Conservation (phyloP, 2,888 invertebrate genomes). For the Heliconius ethilla region DNA sequence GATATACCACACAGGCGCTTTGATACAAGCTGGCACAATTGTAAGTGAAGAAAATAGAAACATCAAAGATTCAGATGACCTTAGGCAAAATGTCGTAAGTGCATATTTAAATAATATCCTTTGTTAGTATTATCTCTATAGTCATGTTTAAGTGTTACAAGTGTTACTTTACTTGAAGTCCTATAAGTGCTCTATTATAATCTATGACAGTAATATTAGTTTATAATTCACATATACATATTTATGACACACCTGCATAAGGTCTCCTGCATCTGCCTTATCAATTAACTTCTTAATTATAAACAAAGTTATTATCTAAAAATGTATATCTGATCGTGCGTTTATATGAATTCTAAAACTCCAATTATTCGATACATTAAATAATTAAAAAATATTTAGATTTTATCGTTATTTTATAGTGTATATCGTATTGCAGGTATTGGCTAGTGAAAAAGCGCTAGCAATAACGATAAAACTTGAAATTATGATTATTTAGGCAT, state of each 20-base stretch:
- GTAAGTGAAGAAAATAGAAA: conserved; percentile 29
- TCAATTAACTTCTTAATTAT: conserved; percentile 32
- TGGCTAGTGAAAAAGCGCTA: conserved; percentile 14
- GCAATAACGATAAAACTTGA: not conserved
- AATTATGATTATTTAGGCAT: conserved; percentile 10
- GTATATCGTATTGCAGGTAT: conserved; percentile 10
- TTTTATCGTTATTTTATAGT: not conserved
- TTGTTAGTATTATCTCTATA: conserved; percentile 22
- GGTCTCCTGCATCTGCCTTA: conserved; percentile 28
- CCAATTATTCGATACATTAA: conserved; percentile 3
- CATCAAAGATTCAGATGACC: conserved; percentile 35
- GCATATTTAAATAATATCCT: conserved; percentile 10
- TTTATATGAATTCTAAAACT: conserved; percentile 47
- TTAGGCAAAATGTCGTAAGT: conserved; percentile 28
- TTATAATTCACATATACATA: conserved; percentile 15
- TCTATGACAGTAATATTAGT: conserved; percentile 16
- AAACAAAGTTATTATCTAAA: conserved; percentile 33
- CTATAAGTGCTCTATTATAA: conserved; percentile 23
- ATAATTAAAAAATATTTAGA: not conserved
- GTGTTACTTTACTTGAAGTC: conserved; percentile 13
- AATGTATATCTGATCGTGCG: conserved; percentile 33
- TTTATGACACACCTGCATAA: conserved; percentile 26
- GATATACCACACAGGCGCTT: conserved; percentile 38
- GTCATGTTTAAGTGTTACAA: conserved; percentile 18
- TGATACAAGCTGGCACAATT: conserved; percentile 35